A percentile compares a stretch with the other conserved stretches of the same genome.
These are phyloP conservation scores for Phrynocephalus guinanensis DNA, from an alignment of 2,797 vertebrate species.

Conservation along the genomic window DNA sequence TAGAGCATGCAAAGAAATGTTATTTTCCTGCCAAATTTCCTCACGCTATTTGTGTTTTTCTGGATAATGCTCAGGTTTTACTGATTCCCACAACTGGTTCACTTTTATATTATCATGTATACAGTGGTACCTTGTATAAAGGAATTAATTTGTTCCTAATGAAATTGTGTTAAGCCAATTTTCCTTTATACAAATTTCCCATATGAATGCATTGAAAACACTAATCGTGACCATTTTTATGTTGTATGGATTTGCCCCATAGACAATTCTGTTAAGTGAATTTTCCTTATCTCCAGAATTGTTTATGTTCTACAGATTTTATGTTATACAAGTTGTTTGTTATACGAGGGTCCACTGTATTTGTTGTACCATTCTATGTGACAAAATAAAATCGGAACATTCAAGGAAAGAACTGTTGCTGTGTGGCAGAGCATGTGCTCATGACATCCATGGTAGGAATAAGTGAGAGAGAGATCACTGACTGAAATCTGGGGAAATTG, in stretches of 20 bases:
- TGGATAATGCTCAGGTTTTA: background rate
- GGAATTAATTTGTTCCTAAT: too few relatives aligned
- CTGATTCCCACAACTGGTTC: background rate
- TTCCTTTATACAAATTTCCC: too few relatives aligned
- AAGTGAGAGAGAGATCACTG: background rate
- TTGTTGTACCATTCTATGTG: background rate
- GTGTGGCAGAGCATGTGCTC: background rate
- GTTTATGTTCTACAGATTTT: too few relatives aligned
- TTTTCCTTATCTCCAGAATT: too few relatives aligned
- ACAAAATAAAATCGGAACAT: background rate
- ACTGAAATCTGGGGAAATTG: background rate
- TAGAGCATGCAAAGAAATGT: conserved; percentile 22
- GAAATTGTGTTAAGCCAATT: too few relatives aligned
- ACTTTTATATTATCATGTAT: background rate
- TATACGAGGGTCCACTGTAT: too few relatives aligned
- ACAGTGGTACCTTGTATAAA: background rate
- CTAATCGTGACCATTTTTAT: too few relatives aligned
- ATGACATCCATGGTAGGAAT: too few relatives aligned
- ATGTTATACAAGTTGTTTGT: too few relatives aligned
- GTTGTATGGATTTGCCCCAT: too few relatives aligned
- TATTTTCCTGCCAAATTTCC: background rate
- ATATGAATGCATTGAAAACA: too few relatives aligned
- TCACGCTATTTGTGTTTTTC: background rate
- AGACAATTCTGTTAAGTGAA: too few relatives aligned
- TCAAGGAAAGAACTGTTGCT: background rate